Conservation (phyloP, 2,113 vertebrate genomes). For the Ptyas mucosa region DNA sequence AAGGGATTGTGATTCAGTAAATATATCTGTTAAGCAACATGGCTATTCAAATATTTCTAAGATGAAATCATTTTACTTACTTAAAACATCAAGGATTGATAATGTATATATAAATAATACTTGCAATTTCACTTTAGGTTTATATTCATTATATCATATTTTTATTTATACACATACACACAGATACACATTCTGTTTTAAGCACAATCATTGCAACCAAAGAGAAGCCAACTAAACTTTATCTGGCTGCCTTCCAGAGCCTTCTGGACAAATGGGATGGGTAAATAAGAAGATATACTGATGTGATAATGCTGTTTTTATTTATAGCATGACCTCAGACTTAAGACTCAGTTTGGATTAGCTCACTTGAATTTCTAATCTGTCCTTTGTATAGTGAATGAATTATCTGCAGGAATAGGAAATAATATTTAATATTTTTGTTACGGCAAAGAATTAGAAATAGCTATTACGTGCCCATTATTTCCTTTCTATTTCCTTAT, state of each 20-base stretch:
- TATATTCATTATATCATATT: background rate
- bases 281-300: background rate
- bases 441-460: background rate
- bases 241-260: background rate
- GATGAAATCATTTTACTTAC: background rate
- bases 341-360: background rate
- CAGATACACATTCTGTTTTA: background rate
- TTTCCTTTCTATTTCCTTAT: background rate
- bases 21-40: background rate
- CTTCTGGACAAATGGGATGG: background rate
- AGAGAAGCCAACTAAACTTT: background rate
- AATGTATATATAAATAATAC: background rate
- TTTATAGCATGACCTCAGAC: background rate
- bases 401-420: background rate
- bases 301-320: background rate
- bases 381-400: background rate
- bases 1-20: slow-evolving; percentile 1
- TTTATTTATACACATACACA: background rate
- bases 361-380: background rate
- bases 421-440: background rate
- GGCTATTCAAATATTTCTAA: background rate
- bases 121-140: background rate
- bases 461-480: background rate
- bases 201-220: background rate
- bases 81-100: background rate